These are phyloP conservation scores for Riparia riparia DNA, from an alignment of 2,113 vertebrate genomes.

Conservation along the genomic window DNA sequence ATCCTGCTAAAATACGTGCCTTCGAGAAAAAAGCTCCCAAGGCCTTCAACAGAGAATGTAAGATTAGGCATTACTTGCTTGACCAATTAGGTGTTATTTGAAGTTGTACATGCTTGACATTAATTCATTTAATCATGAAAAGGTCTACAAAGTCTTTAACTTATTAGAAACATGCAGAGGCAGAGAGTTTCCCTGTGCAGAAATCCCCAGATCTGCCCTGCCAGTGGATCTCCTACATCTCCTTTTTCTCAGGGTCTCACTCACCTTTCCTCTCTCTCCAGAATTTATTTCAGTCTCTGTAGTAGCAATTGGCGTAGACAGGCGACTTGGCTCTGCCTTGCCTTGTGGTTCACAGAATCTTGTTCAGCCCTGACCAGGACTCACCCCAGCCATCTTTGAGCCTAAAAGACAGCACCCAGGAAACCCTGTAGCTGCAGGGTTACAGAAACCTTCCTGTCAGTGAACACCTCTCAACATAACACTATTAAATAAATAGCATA, in stretches of 20 bases:
- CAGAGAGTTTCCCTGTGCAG: not conserved
- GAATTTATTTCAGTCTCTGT: not conserved
- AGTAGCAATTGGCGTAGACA: not conserved
- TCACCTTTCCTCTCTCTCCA: not conserved
- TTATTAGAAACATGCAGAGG: not conserved
- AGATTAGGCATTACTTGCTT: not conserved
- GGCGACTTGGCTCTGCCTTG: not conserved
- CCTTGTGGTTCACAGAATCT: not conserved
- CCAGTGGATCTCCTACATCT: not conserved
- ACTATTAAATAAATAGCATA: not conserved
- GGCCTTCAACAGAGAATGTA: not conserved
- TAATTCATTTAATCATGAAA: not conserved
- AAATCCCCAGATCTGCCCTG: not conserved
- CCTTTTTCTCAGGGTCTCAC: not conserved
- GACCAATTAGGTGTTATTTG: not conserved
- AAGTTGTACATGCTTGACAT: not conserved
- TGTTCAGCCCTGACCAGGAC: not conserved
- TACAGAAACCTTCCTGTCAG: not conserved
- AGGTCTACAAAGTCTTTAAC: not conserved
- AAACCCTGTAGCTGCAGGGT: not conserved
- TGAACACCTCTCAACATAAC: not conserved
- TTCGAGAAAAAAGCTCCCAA: not conserved
- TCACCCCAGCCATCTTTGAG: not conserved
- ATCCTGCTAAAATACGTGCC: not conserved
- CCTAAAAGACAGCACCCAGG: not conserved